A percentile compares a stretch with the other conserved stretches of the same genome.
Evolutionary conservation across 2,113 vertebrate genomes (phyloP).

Genomic region (Petroica traversi): DNA sequence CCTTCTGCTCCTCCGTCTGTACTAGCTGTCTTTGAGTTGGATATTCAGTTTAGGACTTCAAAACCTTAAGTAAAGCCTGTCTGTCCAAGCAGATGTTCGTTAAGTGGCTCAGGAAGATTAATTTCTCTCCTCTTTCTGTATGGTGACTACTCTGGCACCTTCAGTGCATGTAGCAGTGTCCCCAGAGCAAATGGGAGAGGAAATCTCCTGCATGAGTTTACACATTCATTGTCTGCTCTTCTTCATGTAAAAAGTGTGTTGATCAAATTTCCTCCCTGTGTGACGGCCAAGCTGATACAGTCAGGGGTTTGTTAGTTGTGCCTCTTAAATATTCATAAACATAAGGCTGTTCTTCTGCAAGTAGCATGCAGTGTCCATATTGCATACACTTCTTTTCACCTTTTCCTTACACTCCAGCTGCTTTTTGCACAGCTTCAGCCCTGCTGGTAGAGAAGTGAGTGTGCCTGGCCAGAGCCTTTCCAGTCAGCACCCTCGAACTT

Average conservation of each 20-base stretch:
- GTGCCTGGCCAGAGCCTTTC: neutral
- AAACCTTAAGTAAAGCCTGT: neutral
- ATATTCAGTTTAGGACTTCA: neutral
- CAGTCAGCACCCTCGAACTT: neutral
- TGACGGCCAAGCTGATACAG: accelerated
- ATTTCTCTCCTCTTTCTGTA: neutral
- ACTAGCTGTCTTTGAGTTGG: neutral
- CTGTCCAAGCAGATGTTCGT: neutral
- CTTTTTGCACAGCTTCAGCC: neutral
- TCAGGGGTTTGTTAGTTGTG: neutral
- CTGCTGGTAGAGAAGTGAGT: neutral
- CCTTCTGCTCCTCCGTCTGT: neutral
- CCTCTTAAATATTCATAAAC: neutral
- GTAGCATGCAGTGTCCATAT: neutral
- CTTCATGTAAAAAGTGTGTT: neutral
- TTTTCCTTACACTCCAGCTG: neutral
- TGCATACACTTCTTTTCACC: neutral
- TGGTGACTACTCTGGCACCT: neutral
- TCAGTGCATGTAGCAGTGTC: neutral
- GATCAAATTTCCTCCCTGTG: neutral
- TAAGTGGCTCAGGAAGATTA: neutral
- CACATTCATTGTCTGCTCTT: neutral
- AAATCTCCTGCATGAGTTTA: neutral
- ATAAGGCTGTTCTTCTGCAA: neutral
- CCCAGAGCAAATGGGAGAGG: neutral